Evolutionary conservation across 2,113 vertebrate species (phyloP).

Genomic region (Macrotis lagotis): DNA sequence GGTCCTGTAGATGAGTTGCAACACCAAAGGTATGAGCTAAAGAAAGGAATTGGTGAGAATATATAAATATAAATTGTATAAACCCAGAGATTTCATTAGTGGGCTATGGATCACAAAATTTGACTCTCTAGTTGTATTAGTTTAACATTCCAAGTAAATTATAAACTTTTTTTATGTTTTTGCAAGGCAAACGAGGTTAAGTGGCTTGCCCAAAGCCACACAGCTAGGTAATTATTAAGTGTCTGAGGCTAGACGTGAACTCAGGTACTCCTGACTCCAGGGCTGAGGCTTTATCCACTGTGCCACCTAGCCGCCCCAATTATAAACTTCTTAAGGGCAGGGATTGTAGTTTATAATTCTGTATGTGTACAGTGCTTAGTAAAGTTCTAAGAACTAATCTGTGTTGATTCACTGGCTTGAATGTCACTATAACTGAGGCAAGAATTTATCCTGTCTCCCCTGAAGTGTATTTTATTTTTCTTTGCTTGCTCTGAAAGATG

Average conservation of each 20-base stretch:
- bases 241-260: too few species aligned
- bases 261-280: too few species aligned
- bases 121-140: neutral
- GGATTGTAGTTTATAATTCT: neutral
- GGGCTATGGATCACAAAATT: neutral
- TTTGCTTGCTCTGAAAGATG: neutral
- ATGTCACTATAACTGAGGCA: neutral
- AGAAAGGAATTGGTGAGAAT: neutral
- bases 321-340: neutral
- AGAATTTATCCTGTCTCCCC: neutral
- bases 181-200: too few species aligned
- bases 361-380: neutral
- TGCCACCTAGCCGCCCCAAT: too few species aligned
- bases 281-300: too few species aligned
- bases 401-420: neutral
- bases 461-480: neutral
- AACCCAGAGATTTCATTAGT: neutral
- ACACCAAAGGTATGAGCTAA: neutral
- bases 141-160: neutral
- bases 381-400: neutral
- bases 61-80: neutral
- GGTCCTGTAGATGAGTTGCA: neutral
- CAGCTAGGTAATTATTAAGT: too few species aligned
- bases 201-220: too few species aligned
- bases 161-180: too few species aligned